Evolutionary conservation across 2,113 vertebrate genomes (phyloP).

Genomic region (Pygoscelis adeliae): DNA sequence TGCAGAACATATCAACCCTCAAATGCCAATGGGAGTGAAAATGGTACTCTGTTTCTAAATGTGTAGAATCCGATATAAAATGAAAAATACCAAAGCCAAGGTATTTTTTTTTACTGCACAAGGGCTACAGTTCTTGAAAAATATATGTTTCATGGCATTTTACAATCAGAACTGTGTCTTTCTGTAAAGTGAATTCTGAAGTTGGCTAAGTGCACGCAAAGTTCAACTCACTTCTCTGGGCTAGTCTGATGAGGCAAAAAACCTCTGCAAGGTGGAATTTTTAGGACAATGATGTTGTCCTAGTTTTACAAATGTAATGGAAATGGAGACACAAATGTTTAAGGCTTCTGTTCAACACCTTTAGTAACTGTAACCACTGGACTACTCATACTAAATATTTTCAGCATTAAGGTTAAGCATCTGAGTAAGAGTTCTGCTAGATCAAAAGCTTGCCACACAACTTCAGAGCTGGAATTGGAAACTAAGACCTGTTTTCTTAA

Average conservation of each 20-base stretch:
- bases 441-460: not conserved
- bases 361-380: not conserved
- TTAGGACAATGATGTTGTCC: not conserved
- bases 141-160: not conserved
- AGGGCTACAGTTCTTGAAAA: not conserved
- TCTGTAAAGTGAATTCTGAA: not conserved
- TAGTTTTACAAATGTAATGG: not conserved
- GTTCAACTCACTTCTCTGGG: not conserved
- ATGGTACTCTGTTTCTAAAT: not conserved
- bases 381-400: not conserved
- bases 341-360: not conserved
- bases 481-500: not conserved
- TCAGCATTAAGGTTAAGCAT: not conserved
- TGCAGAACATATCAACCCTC: not conserved
- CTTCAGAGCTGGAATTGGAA: not conserved
- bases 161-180: not conserved
- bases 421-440: not conserved
- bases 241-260: not conserved
- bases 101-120: not conserved
- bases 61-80: not conserved
- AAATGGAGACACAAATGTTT: not conserved
- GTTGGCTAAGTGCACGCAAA: not conserved
- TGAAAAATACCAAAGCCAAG: not conserved
- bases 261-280: not conserved
- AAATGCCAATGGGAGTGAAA: fast-evolving